A percentile compares a stretch with the other conserved stretches of the same genome.
These are phyloP conservation scores for Melitaea athalia DNA, from an alignment of 2,888 invertebrate genomes.

Conservation along the genomic window DNA sequence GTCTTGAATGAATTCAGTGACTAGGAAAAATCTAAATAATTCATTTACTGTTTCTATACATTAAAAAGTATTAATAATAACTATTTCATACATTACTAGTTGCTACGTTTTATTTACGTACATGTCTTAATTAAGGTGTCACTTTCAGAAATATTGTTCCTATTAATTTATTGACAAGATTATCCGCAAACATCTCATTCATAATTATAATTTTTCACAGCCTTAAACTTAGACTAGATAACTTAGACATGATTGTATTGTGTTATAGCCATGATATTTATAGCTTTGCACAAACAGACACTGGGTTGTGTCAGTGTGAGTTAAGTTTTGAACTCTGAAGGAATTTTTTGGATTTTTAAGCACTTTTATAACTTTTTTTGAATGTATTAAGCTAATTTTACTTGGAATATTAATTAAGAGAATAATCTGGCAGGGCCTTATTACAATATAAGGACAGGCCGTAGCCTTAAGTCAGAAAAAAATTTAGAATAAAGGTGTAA, in stretches of 20 bases:
- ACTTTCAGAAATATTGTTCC: background rate
- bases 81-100: background rate
- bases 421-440: slow-evolving; percentile 39
- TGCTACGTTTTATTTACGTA: no score
- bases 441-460: slow-evolving; percentile 46
- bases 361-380: slow-evolving; percentile 37
- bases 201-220: background rate
- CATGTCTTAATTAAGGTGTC: background rate
- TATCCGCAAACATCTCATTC: background rate
- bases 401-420: slow-evolving; percentile 34
- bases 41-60: background rate
- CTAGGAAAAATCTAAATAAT: background rate
- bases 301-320: slow-evolving; percentile 12
- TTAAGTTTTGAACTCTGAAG: slow-evolving; percentile 26
- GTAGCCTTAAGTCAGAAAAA: slow-evolving; percentile 63
- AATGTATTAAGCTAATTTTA: slow-evolving; percentile 32
- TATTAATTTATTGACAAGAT: background rate
- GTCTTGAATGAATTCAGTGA: background rate
- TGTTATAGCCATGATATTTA: no score
- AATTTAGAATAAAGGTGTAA: slow-evolving; percentile 64
- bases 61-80: background rate
- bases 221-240: background rate
- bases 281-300: slow-evolving; percentile 20
- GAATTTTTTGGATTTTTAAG: slow-evolving; percentile 34
- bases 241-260: background rate